Conservation (phyloP, 2,888 invertebrate species). For the Tipula vernalis region DNA sequence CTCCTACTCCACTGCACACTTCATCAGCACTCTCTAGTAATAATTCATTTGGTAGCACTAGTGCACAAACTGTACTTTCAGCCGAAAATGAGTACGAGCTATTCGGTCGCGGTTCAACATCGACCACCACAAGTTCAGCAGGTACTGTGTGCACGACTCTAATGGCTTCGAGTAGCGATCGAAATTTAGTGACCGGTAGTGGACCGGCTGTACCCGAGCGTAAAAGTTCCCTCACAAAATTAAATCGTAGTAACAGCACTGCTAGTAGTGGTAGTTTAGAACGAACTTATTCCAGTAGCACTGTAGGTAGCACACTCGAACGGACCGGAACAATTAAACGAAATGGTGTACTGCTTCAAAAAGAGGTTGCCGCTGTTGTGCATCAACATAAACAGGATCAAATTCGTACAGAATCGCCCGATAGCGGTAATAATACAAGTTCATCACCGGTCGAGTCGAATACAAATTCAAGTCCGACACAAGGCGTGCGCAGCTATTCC, state of each 20-base stretch:
- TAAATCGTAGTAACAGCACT: slow-evolving; percentile 42
- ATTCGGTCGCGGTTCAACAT: slow-evolving; percentile 83
- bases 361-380: slow-evolving; percentile 46
- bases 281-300: slow-evolving; percentile 38
- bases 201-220: slow-evolving; percentile 73
- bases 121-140: slow-evolving; percentile 81
- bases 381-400: slow-evolving; percentile 34
- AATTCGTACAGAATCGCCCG: slow-evolving; percentile 61
- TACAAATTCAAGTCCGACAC: slow-evolving; percentile 56
- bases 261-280: slow-evolving; percentile 44
- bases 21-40: slow-evolving; percentile 49
- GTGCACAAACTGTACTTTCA: slow-evolving; percentile 54
- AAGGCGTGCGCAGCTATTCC: slow-evolving; percentile 53
- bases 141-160: slow-evolving; percentile 80
- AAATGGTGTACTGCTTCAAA: slow-evolving; percentile 30
- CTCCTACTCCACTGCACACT: slow-evolving; percentile 58
- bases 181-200: slow-evolving; percentile 40
- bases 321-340: slow-evolving; percentile 36
- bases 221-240: slow-evolving; percentile 58
- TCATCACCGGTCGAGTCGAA: slow-evolving; percentile 60
- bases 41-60: slow-evolving; percentile 54
- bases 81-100: slow-evolving; percentile 84
- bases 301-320: slow-evolving; percentile 34
- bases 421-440: slow-evolving; percentile 70
- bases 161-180: slow-evolving; percentile 52